Percentiles rank a stretch among this genome's conserved stretches.
These are phyloP conservation scores for Drosophila virilis DNA, from an alignment of 1,140 invertebrate genomes.

Conservation along the genomic window DNA sequence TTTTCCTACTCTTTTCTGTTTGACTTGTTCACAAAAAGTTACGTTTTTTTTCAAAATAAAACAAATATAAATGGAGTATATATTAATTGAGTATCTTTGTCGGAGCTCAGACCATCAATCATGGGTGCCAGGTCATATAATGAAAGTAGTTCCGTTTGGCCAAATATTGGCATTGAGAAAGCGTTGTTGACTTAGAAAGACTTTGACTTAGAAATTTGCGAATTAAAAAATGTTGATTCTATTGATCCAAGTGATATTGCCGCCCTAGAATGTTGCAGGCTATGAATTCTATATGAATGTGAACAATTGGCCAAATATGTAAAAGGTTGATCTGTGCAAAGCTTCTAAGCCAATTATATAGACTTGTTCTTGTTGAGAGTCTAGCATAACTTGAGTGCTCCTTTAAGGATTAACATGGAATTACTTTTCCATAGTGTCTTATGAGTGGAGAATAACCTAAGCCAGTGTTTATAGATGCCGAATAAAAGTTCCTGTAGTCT, in stretches of 20 bases:
- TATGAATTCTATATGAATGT: not conserved
- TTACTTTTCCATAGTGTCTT: too few species aligned
- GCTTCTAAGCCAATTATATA: too few species aligned
- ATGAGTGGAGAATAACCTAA: too few species aligned
- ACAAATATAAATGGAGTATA: constrained; percentile 3
- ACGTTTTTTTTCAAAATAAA: constrained; percentile 33
- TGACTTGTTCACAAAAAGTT: constrained; percentile 47
- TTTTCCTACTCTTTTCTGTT: not conserved
- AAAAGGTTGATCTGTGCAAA: too few species aligned
- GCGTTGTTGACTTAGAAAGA: not conserved
- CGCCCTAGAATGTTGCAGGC: not conserved
- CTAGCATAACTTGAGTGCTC: too few species aligned
- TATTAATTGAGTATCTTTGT: constrained; percentile 4
- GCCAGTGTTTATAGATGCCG: too few species aligned
- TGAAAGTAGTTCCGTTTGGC: constrained; percentile 62
- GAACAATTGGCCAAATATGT: too few species aligned
- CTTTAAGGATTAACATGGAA: too few species aligned
- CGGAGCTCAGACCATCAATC: constrained; percentile 52
- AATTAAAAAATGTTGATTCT: not conserved
- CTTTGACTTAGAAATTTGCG: not conserved
- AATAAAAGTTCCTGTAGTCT: too few species aligned
- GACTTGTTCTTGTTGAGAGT: too few species aligned
- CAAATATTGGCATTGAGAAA: constrained; percentile 39
- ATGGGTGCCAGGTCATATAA: constrained; percentile 53
- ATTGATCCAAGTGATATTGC: too few species aligned